Evolutionary conservation across 2,797 vertebrate species (phyloP).

Genomic region (Sebastes taczanowskii): DNA sequence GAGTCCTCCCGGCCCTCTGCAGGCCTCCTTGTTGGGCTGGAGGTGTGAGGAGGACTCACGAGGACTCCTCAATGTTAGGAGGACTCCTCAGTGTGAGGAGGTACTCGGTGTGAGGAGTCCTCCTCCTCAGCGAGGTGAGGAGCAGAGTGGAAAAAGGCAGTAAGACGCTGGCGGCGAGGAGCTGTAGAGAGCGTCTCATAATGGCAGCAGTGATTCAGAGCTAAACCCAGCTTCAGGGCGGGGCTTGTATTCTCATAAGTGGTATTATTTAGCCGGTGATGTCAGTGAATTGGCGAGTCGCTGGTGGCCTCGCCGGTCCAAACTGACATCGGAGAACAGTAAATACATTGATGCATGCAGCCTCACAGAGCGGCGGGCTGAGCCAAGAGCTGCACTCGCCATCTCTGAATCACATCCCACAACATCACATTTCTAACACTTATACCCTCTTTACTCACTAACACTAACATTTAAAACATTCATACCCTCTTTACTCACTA

Average conservation of each 20-base stretch:
- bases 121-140: constrained; percentile 18
- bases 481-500: too few species aligned
- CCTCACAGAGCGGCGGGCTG: constrained; percentile 1
- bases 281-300: constrained; percentile 71
- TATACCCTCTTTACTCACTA: too few species aligned
- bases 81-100: too few species aligned
- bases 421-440: constrained; percentile 5
- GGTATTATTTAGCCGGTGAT: constrained; percentile 74
- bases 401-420: constrained; percentile 39
- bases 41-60: too few species aligned
- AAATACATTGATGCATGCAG: constrained; percentile 63
- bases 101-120: too few species aligned
- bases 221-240: constrained; percentile 74
- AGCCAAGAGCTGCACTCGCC: constrained; percentile 26
- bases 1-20: too few species aligned
- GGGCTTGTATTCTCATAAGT: constrained; percentile 69
- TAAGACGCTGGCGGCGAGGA: constrained; percentile 68
- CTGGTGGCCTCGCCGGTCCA: constrained; percentile 58
- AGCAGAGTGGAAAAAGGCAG: constrained; percentile 77
- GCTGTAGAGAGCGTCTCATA: constrained; percentile 70
- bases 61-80: too few species aligned
- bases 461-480: too few species aligned
- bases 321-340: constrained; percentile 64
- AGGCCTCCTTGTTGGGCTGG: too few species aligned
- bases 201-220: constrained; percentile 77